Conservation (phyloP, 2,888 invertebrate species). For the Theretra japonica region DNA sequence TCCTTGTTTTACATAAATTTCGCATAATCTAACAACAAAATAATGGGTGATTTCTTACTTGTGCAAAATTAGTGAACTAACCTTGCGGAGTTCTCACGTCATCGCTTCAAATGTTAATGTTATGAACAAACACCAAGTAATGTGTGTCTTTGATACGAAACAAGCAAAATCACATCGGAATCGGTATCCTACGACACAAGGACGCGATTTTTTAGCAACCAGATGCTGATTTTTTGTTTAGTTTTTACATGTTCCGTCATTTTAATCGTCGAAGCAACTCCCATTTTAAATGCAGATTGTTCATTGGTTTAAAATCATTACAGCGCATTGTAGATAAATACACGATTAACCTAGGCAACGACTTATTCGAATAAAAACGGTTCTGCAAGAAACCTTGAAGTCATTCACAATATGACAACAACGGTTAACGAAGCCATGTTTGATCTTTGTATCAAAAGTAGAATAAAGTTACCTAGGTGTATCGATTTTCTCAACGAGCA, state of each 20-base stretch:
- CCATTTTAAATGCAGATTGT: neutral
- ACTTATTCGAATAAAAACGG: neutral
- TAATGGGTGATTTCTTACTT: conserved; percentile 39
- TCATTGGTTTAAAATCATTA: conserved; percentile 3
- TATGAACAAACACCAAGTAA: conserved; percentile 60
- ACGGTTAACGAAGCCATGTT: neutral
- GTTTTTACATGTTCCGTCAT: neutral
- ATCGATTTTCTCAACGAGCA: no score
- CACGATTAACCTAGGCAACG: neutral
- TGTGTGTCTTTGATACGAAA: conserved; percentile 46
- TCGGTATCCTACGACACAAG: conserved; percentile 39
- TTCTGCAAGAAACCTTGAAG: conserved; percentile 10
- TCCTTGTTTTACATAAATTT: conserved; percentile 1
- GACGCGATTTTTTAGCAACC: conserved; percentile 31
- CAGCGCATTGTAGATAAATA: neutral
- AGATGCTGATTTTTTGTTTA: conserved; percentile 32
- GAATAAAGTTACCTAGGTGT: no score
- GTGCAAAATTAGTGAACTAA: conserved; percentile 64
- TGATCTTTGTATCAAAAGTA: neutral
- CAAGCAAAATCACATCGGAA: conserved; percentile 32
- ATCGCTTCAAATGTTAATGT: conserved; percentile 65
- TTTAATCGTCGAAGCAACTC: conserved; percentile 3
- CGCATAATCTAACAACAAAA: conserved; percentile 2
- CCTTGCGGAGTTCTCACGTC: conserved; percentile 69
- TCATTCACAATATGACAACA: conserved; percentile 9